Evolutionary conservation across 2,888 invertebrate species (phyloP), one percentile per base, ranked within the genome.

Genomic region (Drosophila nr. fundita): DNA sequence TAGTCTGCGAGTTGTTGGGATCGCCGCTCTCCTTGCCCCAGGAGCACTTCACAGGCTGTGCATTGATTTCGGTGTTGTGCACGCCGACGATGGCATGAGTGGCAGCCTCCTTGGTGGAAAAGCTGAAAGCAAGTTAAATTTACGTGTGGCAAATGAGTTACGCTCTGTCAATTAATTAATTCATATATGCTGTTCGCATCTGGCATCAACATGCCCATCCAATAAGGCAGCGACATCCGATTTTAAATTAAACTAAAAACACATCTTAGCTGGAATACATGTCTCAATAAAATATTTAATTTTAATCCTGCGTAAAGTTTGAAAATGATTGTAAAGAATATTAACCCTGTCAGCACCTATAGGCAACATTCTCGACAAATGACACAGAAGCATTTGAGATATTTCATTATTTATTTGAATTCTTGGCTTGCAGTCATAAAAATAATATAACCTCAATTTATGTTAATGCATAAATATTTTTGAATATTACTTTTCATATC

Each of bases 11-110:
- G 90, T 97, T 97, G 93, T 97, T 97, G 1, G 97, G 97, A 92
- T 98, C 98, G 4, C 98, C 97, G 30, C 98, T 98, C 93, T 99
- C 99, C 94, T 99, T 99, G 68, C 99, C 99, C 99, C 99, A 99
- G 88, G 99, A 99, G 94, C 99, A 99, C 93, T 99, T 99, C 62
- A 99, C 98, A 0, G 97, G 96, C 93, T 99, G 98, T 0, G 99
- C 99, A 93, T 97, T 97, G 83, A 99, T 97, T 91, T 99, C 99
- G 7, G 98, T 97, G 93, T 99, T 99, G 94, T 99, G 99, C 61
- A 99, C 98, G 4, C 98, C 98, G 59, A 99, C 98, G 83, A 99
- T 99, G 76, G 99, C 99, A 93, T 99, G 98, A 55, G 99, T 98
- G 69, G 99, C 99, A 69, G 98, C 97, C 94, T 99, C 99, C 94